Percentiles rank a stretch among this genome's conserved stretches.
Conservation (phyloP, 2,888 invertebrate species). For the Orthosia gracilis region DNA sequence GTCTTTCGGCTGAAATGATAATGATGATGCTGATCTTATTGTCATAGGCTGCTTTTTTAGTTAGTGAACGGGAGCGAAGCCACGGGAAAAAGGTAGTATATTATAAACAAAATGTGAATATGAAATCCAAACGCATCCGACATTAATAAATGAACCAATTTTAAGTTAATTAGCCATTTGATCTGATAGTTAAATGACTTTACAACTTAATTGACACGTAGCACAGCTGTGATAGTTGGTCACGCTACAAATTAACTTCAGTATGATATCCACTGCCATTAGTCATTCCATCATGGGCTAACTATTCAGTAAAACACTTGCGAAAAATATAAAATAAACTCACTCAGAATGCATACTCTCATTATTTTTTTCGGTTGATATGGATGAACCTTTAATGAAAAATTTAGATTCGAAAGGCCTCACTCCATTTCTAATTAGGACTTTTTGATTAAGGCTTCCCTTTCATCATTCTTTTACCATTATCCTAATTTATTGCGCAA, state of each 20-base stretch:
- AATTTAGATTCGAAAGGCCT: too few relatives aligned
- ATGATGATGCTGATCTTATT: too few relatives aligned
- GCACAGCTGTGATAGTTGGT: background rate
- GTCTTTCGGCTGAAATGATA: too few relatives aligned
- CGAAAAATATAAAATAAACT: background rate
- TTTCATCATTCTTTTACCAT: too few relatives aligned
- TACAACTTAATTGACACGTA: slow-evolving; percentile 33
- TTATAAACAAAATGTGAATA: background rate
- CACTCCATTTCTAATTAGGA: too few relatives aligned
- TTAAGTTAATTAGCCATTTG: slow-evolving; percentile 5
- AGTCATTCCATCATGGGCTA: background rate
- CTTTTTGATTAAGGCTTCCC: too few relatives aligned
- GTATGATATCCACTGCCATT: background rate
- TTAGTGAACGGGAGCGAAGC: background rate
- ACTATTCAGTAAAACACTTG: background rate
- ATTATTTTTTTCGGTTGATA: too few relatives aligned
- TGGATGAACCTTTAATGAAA: too few relatives aligned
- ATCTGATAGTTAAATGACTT: slow-evolving; percentile 25
- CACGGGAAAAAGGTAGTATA: background rate
- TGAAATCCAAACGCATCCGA: background rate
- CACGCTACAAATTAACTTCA: slow-evolving; percentile 10
- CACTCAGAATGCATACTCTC: too few relatives aligned
- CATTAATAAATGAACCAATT: slow-evolving; percentile 9
- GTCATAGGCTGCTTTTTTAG: too few relatives aligned
- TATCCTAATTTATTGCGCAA: too few relatives aligned